Percentiles rank a stretch among this genome's conserved stretches.
Conservation (phyloP, 2,113 vertebrate species). For the Cololabis saira region DNA sequence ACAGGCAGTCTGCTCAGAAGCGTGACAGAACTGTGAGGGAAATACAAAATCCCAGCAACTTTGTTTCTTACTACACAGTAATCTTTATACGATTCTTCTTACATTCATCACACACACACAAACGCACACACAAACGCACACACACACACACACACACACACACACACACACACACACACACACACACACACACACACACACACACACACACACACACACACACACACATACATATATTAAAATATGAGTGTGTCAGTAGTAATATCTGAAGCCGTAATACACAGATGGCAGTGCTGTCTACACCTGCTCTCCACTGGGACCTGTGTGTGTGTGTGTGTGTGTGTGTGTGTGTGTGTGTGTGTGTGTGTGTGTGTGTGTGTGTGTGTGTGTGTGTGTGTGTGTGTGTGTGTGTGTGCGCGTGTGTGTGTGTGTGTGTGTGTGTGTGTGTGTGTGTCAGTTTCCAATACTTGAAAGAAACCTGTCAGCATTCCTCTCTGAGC, state of each 20-base stretch:
- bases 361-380: slow-evolving; percentile 18
- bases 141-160: slow-evolving; percentile 5
- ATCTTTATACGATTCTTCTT: slow-evolving; percentile 6
- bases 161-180: slow-evolving; percentile 1
- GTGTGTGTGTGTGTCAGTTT: slow-evolving; percentile 34
- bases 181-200: slow-evolving; percentile 3
- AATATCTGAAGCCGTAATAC: slow-evolving; percentile 61
- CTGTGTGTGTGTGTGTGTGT: slow-evolving; percentile 18
- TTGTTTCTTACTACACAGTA: neutral
- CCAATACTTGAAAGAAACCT: slow-evolving; percentile 63
- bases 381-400: slow-evolving; percentile 18
- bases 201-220: neutral
- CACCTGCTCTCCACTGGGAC: slow-evolving; percentile 72
- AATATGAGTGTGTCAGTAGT: slow-evolving; percentile 50
- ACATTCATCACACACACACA: slow-evolving; percentile 4
- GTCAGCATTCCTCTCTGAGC: slow-evolving; percentile 70
- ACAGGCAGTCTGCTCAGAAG: too few relatives aligned
- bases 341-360: slow-evolving; percentile 25
- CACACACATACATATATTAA: slow-evolving; percentile 20
- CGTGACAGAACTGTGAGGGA: too few relatives aligned
- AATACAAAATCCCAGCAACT: too few relatives aligned
- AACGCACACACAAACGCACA: too few relatives aligned
- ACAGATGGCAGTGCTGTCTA: slow-evolving; percentile 69
- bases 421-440: slow-evolving; percentile 21
- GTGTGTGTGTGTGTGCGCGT: slow-evolving; percentile 20